Evolutionary conservation across 2,888 invertebrate species (phyloP).

Genomic region (Drosophila paranaensis): DNA sequence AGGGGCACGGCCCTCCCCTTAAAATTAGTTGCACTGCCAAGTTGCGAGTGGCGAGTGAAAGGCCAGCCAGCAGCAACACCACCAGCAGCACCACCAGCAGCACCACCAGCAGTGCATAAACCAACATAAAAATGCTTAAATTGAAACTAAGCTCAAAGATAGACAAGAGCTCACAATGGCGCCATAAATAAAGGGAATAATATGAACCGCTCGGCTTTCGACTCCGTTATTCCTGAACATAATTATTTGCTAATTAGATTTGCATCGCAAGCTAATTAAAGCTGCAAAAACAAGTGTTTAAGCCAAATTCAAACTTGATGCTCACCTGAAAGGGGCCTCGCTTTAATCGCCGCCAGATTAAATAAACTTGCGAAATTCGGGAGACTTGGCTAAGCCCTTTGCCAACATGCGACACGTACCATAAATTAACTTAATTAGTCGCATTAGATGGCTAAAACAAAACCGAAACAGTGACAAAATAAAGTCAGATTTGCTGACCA

Average conservation of each 20-base stretch:
- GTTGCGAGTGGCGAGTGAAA: constrained; percentile 30
- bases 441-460: constrained; percentile 30
- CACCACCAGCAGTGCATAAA: constrained; percentile 32
- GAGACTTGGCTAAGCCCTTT: constrained; percentile 17
- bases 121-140: constrained; percentile 10
- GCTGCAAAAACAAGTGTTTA: constrained; percentile 42
- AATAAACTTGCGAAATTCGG: neutral
- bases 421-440: constrained; percentile 65
- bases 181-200: neutral
- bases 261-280: constrained; percentile 55
- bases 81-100: too few relatives aligned
- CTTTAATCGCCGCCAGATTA: neutral
- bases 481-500: constrained; percentile 4
- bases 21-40: constrained; percentile 61
- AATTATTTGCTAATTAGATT: constrained; percentile 68
- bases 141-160: constrained; percentile 4
- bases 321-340: neutral
- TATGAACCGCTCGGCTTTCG: neutral
- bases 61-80: constrained; percentile 1
- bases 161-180: neutral
- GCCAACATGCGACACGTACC: constrained; percentile 50
- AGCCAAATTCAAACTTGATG: neutral
- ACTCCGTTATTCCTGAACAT: constrained; percentile 29
- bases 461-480: constrained; percentile 12
- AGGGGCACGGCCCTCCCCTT: constrained; percentile 10